These are phyloP conservation scores for Corydoras sp. DNA, from an alignment of 2,113 vertebrate genomes.

Conservation along the genomic window DNA sequence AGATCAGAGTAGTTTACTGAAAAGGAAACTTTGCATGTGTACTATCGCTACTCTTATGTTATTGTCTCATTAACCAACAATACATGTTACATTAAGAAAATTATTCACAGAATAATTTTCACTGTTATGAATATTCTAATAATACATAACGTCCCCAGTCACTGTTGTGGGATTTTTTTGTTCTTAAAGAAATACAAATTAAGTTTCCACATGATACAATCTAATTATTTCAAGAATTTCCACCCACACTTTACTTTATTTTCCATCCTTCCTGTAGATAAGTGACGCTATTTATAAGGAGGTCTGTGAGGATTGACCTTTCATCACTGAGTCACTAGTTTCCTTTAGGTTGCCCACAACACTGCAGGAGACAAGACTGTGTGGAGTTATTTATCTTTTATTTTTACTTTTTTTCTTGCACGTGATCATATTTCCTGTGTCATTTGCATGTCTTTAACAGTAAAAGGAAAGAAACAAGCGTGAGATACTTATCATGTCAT, in stretches of 20 bases:
- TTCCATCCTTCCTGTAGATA: conserved; percentile 8
- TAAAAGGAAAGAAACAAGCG: neutral
- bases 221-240: neutral
- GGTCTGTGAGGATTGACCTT: neutral
- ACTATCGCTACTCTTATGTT: neutral
- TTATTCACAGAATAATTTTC: no score
- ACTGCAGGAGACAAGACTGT: neutral
- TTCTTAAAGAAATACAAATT: neutral
- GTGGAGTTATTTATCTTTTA: conserved; percentile 2
- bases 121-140: no score
- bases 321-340: conserved; percentile 17
- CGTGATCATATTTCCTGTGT: neutral
- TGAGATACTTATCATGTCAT: neutral
- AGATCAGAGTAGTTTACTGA: conserved; percentile 1
- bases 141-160: no score
- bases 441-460: neutral
- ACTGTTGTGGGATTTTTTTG: neutral
- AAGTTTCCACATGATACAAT: conserved; percentile 2
- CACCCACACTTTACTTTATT: conserved; percentile 4
- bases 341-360: neutral
- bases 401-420: neutral
- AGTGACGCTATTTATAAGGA: neutral
- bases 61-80: neutral
- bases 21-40: neutral
- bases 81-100: no score